A percentile compares a stretch with the other conserved stretches of the same genome.
phyloP scores from a whole-genome alignment of 2,888 invertebrate species.

The Petrophora chlorosata region DNA sequence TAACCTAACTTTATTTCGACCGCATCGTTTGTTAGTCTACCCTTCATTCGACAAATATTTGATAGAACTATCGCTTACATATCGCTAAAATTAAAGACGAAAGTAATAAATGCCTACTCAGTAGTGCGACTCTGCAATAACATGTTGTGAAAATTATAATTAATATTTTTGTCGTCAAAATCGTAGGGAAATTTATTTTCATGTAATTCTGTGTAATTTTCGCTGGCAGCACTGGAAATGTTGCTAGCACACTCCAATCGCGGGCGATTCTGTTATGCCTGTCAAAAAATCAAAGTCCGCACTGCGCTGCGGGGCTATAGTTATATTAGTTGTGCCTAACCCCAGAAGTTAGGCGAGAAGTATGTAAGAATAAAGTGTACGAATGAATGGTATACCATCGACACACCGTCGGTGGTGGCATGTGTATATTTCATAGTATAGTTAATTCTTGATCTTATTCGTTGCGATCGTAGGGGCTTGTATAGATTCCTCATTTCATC shows the following conservation, averaged over 20 bases:
- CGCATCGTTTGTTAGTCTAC: neutral
- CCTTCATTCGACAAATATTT: neutral
- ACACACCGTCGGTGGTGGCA: constrained; percentile 5
- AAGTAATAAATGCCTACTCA: constrained; percentile 30
- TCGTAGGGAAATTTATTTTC: no score
- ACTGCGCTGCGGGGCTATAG: constrained; percentile 9
- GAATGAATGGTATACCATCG: neutral
- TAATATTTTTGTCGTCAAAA: no score
- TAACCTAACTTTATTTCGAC: neutral
- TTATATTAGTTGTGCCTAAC: constrained; percentile 1
- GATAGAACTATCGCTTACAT: constrained; percentile 15
- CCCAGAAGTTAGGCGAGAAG: neutral
- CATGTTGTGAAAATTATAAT: no score
- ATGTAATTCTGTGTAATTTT: neutral
- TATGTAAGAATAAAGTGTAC: constrained; percentile 12
- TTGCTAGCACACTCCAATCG: neutral
- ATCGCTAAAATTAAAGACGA: constrained; percentile 12
- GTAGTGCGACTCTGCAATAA: constrained; percentile 12
- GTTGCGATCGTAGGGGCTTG: constrained; percentile 5
- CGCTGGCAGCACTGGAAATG: neutral
- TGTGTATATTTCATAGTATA: constrained; percentile 14
- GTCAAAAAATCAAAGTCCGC: constrained; percentile 13
- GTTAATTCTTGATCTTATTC: constrained; percentile 18
- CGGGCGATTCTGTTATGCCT: neutral
- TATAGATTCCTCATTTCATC: neutral